Conservation (phyloP, 2,113 vertebrate genomes). For the Protobothrops flavoviridis region DNA sequence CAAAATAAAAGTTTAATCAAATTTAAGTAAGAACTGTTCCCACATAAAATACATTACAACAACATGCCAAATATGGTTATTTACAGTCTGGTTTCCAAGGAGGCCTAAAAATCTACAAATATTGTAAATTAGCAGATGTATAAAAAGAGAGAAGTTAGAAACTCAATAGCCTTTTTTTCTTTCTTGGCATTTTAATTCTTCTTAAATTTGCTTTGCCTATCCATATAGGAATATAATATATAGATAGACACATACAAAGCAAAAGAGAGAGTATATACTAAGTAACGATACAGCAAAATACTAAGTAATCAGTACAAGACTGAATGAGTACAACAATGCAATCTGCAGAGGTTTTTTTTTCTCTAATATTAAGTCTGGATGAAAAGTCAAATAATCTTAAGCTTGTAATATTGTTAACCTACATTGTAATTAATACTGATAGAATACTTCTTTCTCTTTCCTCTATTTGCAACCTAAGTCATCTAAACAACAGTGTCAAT, state of each 20-base stretch:
- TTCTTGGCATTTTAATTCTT: neutral
- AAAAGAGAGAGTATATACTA: neutral
- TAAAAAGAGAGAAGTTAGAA: neutral
- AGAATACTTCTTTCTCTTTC: neutral
- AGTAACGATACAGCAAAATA: neutral
- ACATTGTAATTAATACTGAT: neutral
- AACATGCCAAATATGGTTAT: neutral
- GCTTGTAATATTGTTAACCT: neutral
- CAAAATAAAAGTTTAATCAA: neutral
- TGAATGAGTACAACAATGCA: neutral
- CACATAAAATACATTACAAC: neutral
- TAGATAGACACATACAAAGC: neutral
- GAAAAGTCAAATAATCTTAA: neutral
- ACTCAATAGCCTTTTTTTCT: neutral
- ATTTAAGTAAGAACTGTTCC: neutral
- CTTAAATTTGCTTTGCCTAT: neutral
- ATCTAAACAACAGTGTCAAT: neutral
- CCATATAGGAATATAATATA: neutral
- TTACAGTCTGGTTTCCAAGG: neutral
- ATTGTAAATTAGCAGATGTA: neutral
- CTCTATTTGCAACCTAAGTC: neutral
- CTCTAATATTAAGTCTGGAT: neutral
- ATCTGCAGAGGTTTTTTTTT: neutral
- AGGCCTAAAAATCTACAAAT: neutral
- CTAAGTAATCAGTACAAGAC: neutral